These are phyloP conservation scores for Harpagoxenus sublaevis DNA, from an alignment of 2,888 invertebrate genomes.

Conservation along the genomic window DNA sequence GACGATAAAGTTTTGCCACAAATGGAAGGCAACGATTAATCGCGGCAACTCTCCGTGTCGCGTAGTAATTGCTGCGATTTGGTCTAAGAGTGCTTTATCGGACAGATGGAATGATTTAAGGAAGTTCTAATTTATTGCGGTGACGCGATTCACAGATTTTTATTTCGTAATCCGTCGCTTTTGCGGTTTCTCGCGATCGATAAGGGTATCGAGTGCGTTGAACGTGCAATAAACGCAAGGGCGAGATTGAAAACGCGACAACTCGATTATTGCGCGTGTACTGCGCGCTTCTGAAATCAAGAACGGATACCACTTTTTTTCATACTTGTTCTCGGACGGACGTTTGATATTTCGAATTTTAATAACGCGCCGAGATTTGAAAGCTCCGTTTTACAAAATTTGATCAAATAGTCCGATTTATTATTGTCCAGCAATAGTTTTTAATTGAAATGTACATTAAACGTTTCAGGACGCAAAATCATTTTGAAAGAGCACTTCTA, in stretches of 20 bases:
- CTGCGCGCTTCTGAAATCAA: slow-evolving; percentile 4
- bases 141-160: slow-evolving; percentile 12
- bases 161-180: not conserved
- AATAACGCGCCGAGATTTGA: slow-evolving; percentile 1
- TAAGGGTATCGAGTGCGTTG: slow-evolving; percentile 7
- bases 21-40: slow-evolving; percentile 32
- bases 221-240: slow-evolving; percentile 31
- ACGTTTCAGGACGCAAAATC: not conserved
- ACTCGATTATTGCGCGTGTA: slow-evolving; percentile 28
- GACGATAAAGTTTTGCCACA: slow-evolving; percentile 25
- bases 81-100: slow-evolving; percentile 7
- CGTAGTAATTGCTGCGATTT: slow-evolving; percentile 27
- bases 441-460: slow-evolving; percentile 17
- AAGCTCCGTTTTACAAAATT: not conserved
- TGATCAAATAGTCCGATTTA: not conserved
- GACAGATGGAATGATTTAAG: slow-evolving; percentile 33
- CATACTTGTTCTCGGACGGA: not conserved
- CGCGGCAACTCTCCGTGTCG: not conserved
- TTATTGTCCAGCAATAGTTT: slow-evolving; percentile 8
- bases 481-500: not conserved
- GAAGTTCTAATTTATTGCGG: slow-evolving; percentile 33
- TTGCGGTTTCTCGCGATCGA: slow-evolving; percentile 7
- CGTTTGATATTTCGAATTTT: slow-evolving; percentile 28
- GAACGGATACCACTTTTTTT: not conserved
- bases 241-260: slow-evolving; percentile 15